A percentile compares a stretch with the other conserved stretches of the same genome.
Conservation (phyloP, 2,888 invertebrate species). For the Eutolmus rufibarbis region DNA sequence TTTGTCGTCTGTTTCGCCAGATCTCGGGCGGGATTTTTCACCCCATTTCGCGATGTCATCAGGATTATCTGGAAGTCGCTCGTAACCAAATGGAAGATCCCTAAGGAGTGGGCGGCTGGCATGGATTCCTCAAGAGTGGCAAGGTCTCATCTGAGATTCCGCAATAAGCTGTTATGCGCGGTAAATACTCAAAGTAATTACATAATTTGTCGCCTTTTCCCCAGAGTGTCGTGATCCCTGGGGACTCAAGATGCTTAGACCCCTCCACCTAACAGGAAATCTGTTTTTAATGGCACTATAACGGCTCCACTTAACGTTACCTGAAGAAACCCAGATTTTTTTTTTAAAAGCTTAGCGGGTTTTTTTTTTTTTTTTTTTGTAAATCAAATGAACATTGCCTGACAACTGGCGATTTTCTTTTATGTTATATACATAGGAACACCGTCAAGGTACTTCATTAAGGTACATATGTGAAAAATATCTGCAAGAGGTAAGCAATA, state of each 20-base stretch:
- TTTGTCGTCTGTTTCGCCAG: neutral
- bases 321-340: neutral
- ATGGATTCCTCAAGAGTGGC: neutral
- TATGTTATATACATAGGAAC: neutral
- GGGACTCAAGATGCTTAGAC: conserved; percentile 9
- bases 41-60: conserved; percentile 26
- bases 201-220: conserved; percentile 36
- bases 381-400: neutral
- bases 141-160: conserved; percentile 25
- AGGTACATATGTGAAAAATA: too few relatives aligned
- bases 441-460: too few relatives aligned
- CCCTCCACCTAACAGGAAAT: neutral
- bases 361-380: neutral
- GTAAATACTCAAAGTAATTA: conserved; percentile 30
- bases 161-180: conserved; percentile 1
- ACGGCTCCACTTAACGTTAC: neutral
- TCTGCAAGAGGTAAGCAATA: too few relatives aligned
- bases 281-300: neutral
- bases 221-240: neutral
- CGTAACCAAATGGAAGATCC: neutral
- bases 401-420: neutral
- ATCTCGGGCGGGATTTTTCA: conserved; percentile 3
- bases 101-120: neutral
- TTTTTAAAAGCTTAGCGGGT: neutral
- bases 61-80: conserved; percentile 16